Evolutionary conservation across 2,113 vertebrate genomes (phyloP).

Genomic region (Rhinoderma darwinii): DNA sequence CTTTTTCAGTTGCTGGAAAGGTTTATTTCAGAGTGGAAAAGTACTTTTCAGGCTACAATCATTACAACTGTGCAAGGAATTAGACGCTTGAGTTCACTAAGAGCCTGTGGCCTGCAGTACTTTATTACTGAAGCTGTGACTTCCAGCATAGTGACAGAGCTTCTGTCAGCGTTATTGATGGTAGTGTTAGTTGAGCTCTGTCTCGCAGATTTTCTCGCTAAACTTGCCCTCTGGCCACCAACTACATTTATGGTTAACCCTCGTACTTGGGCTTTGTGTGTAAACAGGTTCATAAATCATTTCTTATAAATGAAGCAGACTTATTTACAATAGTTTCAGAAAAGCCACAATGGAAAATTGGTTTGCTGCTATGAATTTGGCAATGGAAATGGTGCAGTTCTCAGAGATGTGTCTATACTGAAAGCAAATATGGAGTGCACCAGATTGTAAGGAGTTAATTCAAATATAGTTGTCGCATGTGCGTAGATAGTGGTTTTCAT

Average conservation of each 20-base stretch:
- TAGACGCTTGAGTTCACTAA: slow-evolving; percentile 58
- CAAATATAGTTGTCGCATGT: neutral
- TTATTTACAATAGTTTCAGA: slow-evolving; percentile 3
- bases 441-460: neutral
- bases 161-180: slow-evolving; percentile 55
- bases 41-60: slow-evolving; percentile 40
- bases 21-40: slow-evolving; percentile 33
- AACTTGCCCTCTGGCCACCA: slow-evolving; percentile 44
- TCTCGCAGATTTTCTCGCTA: slow-evolving; percentile 46
- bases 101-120: slow-evolving; percentile 52
- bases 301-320: neutral
- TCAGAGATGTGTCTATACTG: neutral
- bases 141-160: slow-evolving; percentile 33
- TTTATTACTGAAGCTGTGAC: slow-evolving; percentile 49
- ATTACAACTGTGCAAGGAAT: slow-evolving; percentile 46
- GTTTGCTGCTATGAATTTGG: neutral
- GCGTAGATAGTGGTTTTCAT: neutral
- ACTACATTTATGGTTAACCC: slow-evolving; percentile 22
- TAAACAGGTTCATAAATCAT: slow-evolving; percentile 16
- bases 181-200: slow-evolving; percentile 30
- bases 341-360: neutral
- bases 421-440: neutral
- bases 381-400: neutral
- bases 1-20: slow-evolving; percentile 13
- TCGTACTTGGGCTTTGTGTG: neutral